Conservation (phyloP, 2,113 vertebrate species). For the Anarrhichthys ocellatus region DNA sequence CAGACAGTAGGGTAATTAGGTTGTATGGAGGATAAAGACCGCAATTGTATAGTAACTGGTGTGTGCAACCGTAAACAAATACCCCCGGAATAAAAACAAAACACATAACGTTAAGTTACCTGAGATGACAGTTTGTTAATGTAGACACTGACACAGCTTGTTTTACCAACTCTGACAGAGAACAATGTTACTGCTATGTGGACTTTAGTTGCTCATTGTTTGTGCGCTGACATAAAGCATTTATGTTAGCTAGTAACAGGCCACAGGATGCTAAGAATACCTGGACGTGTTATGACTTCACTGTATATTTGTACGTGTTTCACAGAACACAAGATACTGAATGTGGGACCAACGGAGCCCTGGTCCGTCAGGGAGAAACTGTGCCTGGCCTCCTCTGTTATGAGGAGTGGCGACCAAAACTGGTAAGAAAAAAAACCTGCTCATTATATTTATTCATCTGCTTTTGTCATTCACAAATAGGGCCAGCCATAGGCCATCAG, state of each 20-base stretch:
- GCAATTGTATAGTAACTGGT: background rate
- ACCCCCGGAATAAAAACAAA: background rate
- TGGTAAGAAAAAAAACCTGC: conserved; percentile 83
- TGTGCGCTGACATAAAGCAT: background rate
- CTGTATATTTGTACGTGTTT: background rate
- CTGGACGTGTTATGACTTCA: background rate
- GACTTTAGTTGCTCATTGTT: background rate
- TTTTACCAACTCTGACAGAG: background rate
- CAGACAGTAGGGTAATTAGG: background rate
- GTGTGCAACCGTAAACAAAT: background rate
- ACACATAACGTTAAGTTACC: background rate
- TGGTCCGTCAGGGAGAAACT: conserved; percentile 98
- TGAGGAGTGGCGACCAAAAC: conserved; percentile 99
- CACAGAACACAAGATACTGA: conserved; percentile 95
- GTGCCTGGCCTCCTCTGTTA: conserved; percentile 97
- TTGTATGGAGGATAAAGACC: too few relatives aligned
- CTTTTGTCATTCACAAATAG: background rate
- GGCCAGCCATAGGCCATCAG: background rate
- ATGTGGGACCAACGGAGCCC: conserved; percentile 94
- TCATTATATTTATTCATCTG: background rate
- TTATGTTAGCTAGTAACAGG: background rate
- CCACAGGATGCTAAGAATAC: background rate
- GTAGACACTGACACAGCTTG: background rate
- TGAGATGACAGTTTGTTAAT: background rate
- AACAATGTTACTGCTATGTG: background rate